Evolutionary conservation across 2,797 vertebrate species (phyloP), one percentile per base, ranked within the genome.

Genomic region (Pogoniulus pusillus): DNA sequence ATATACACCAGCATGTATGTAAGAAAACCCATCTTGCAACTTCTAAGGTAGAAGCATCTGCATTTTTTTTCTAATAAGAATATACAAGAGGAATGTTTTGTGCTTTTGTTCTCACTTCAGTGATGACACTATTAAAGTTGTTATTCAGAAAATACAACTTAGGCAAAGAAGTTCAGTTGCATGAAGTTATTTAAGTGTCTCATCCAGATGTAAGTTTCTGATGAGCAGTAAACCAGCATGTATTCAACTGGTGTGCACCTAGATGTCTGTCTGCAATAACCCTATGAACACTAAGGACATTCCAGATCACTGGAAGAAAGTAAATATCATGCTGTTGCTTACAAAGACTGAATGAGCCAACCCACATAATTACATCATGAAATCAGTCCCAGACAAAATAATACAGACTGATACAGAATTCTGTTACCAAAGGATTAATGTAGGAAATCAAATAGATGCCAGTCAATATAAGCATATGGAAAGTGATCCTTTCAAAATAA

Each of bases 401-500:
- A 41, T 26, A 78, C 60, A 85, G 59, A 87, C 63, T 83, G 73
- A 94, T 91, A 94, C 19, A 43, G 66, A 83, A 62, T 53, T 59
- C 65, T 59, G 26, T 87, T 92, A 75, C 63, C 66, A 66, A 91
- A 91, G 70, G 91, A 87, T 85, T 88, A 74, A 83, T 89, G 27
- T 47, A 87, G 15, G 23, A 73, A 94, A 87, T 16, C 7, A 63
- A 91, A 85, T 35, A 17, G 60, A 58, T 85, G 59, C 54, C 76
- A 89, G 64, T 93, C 62, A 77, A 69, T 63, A 29, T 72, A 92
- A 91, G 41, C 55, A 59, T 77, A 68, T 64, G 70, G 51, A 87
- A 94, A 87, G 54, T 58, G 79, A 75, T 43, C 41, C 37, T 85
- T n/a, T 65, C 85, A 93, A 91, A 94, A 94, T 74, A 89, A 82